These are phyloP conservation scores for Caiman crocodilus DNA, from an alignment of 2,797 vertebrate genomes.

Conservation along the genomic window DNA sequence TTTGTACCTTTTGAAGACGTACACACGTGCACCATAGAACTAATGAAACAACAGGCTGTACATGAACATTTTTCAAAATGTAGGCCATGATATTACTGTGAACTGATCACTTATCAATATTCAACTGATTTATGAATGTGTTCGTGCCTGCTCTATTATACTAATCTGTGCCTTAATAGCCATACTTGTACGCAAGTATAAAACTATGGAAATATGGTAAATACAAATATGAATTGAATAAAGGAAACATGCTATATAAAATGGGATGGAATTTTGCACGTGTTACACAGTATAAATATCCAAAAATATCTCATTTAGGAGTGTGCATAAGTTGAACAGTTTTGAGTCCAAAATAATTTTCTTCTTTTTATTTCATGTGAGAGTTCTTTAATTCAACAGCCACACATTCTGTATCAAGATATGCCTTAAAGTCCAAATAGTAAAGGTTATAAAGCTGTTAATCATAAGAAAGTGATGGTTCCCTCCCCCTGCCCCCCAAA, in stretches of 20 bases:
- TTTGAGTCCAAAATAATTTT: too few relatives aligned
- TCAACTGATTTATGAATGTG: neutral
- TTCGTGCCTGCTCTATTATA: slow-evolving; percentile 6
- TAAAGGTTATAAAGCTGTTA: neutral
- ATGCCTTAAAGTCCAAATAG: neutral
- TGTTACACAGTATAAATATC: neutral
- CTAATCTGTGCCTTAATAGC: neutral
- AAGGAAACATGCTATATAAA: neutral
- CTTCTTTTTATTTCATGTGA: rapidly evolving
- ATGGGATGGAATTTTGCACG: neutral
- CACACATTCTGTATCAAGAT: neutral
- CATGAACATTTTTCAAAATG: neutral
- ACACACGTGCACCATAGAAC: neutral
- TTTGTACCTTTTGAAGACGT: neutral
- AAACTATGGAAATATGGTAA: slow-evolving; percentile 7
- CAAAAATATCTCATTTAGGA: neutral
- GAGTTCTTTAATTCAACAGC: neutral
- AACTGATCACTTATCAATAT: neutral
- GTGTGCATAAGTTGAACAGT: neutral
- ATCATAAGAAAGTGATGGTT: too few relatives aligned
- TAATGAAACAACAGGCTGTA: rapidly evolving
- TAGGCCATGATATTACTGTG: neutral
- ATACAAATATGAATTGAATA: neutral
- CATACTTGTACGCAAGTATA: neutral
- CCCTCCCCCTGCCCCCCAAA: too few relatives aligned